Evolutionary conservation across 2,888 invertebrate species (phyloP).

Genomic region (Dolomedes plantarius): DNA sequence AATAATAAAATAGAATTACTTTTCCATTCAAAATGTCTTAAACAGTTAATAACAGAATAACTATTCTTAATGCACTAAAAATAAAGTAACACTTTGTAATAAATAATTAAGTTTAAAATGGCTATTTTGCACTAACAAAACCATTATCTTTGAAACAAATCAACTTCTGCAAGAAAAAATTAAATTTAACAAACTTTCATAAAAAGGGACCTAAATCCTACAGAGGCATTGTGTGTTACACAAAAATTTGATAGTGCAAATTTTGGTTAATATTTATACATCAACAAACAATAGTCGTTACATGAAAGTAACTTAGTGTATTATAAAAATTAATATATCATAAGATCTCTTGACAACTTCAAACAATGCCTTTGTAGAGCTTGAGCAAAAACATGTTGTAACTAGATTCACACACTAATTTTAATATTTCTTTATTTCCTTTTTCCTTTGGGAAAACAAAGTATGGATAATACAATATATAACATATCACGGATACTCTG

Average conservation of each 20-base stretch:
- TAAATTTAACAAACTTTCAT: too few relatives aligned
- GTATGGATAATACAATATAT: constrained; percentile 33
- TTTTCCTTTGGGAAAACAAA: constrained; percentile 31
- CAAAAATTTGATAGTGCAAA: background rate
- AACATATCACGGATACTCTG: constrained; percentile 48
- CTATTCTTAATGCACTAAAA: background rate
- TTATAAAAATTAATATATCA: background rate
- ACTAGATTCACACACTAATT: constrained; percentile 46
- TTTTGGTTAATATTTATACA: constrained; percentile 4
- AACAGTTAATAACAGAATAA: background rate
- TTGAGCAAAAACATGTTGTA: constrained; percentile 63
- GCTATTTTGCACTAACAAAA: background rate
- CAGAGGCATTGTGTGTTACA: constrained; percentile 48
- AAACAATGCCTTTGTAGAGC: constrained; percentile 59
- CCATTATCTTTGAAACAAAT: background rate
- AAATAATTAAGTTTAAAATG: too few relatives aligned
- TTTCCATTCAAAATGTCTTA: too few relatives aligned
- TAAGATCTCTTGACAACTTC: background rate
- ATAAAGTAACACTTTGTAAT: too few relatives aligned
- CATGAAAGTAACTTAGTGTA: background rate
- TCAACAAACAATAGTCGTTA: background rate
- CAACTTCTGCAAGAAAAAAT: background rate
- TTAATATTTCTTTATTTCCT: constrained; percentile 12
- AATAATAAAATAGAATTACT: too few relatives aligned
- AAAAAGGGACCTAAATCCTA: constrained; percentile 46